Conservation (phyloP, 2,113 vertebrate genomes). For the Lepus americanus region DNA sequence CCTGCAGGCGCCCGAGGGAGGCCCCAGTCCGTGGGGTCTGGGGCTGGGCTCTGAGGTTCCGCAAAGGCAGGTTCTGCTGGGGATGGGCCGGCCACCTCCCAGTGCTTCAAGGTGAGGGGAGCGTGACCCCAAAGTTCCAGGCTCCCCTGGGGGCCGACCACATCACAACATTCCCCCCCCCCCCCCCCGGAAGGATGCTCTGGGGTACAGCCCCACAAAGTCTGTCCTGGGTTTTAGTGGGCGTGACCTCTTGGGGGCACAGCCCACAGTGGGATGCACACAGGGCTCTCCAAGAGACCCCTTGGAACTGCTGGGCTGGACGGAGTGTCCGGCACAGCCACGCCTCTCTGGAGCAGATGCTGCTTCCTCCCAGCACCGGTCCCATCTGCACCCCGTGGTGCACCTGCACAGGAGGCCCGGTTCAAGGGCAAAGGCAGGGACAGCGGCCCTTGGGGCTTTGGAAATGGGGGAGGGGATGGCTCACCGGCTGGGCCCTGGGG, state of each 20-base stretch:
- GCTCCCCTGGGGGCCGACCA: not conserved
- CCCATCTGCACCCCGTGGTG: not conserved
- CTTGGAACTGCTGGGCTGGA: not conserved
- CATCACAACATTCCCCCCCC: too few species aligned
- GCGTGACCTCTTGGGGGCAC: not conserved
- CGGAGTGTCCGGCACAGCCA: not conserved
- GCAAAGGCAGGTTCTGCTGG: not conserved
- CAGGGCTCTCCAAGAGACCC: not conserved
- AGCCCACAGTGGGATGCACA: not conserved
- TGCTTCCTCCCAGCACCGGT: too few species aligned
- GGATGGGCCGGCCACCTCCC: not conserved
- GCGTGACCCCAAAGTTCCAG: not conserved
- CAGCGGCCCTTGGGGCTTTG: not conserved
- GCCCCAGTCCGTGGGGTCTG: not conserved
- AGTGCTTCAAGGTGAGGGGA: not conserved
- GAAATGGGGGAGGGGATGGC: not conserved
- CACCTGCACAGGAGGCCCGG: not conserved
- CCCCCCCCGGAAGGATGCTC: not conserved
- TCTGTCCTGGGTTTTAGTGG: not conserved
- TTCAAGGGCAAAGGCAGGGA: not conserved
- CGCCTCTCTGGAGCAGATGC: not conserved
- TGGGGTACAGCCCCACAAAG: not conserved
- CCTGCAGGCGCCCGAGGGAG: not conserved
- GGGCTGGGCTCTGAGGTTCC: not conserved
- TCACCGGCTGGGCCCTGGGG: not conserved